These are phyloP conservation scores for Hermetia illucens DNA, from an alignment of 1,140 invertebrate genomes.

Conservation along the genomic window DNA sequence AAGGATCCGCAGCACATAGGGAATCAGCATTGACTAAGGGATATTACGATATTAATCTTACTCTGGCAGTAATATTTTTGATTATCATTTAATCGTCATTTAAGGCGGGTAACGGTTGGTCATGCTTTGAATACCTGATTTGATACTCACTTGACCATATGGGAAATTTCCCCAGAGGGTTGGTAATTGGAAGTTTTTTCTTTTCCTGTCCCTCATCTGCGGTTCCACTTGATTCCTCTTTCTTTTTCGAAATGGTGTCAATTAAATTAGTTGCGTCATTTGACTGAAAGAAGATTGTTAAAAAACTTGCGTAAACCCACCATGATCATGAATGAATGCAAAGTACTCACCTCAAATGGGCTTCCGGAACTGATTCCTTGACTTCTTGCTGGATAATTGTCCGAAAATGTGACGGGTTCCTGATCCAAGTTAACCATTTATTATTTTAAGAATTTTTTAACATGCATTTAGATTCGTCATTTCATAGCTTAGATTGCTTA, in stretches of 20 bases:
- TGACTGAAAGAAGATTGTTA: conserved; percentile 23
- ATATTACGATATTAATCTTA: conserved; percentile 77
- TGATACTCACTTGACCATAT: conserved; percentile 69
- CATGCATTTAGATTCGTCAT: no score
- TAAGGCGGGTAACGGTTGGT: not conserved
- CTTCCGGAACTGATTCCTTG: conserved; percentile 63
- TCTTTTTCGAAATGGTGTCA: conserved; percentile 33
- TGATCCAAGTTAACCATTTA: conserved; percentile 41
- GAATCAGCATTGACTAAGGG: conserved; percentile 92
- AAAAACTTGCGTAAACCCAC: no score
- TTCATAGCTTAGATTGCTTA: no score
- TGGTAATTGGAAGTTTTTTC: conserved; percentile 76
- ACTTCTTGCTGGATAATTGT: conserved; percentile 55
- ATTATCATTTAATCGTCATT: conserved; percentile 34
- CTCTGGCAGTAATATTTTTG: conserved; percentile 46
- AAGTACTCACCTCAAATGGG: conserved; percentile 46
- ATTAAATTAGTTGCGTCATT: conserved; percentile 40
- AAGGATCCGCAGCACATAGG: conserved; percentile 84
- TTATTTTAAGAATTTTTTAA: no score
- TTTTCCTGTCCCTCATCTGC: conserved; percentile 32
- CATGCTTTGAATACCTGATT: no score
- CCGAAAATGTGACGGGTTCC: conserved; percentile 41
- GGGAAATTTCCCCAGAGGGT: conserved; percentile 69
- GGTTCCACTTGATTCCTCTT: conserved; percentile 15
- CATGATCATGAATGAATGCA: conserved; percentile 8